A percentile compares a stretch with the other conserved stretches of the same genome.
These are phyloP conservation scores for Andrena flavipes DNA, from an alignment of 2,888 invertebrate genomes.

Conservation along the genomic window DNA sequence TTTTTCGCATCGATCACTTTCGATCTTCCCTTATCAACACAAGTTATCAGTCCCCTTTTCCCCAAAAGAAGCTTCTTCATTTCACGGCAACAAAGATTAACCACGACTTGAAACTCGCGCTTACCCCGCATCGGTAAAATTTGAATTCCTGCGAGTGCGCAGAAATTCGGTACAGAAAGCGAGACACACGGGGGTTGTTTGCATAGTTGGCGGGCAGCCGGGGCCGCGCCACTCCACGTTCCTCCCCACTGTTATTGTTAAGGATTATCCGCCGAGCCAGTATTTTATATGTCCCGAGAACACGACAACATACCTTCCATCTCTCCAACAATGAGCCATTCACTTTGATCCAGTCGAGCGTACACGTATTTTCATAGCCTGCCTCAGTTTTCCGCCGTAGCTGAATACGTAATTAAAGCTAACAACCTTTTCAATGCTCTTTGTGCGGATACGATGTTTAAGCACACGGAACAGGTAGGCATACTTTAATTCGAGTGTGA, in stretches of 20 bases:
- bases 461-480: background rate
- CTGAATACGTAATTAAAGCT: constrained; percentile 5
- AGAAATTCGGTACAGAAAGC: constrained; percentile 34
- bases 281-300: constrained; percentile 69
- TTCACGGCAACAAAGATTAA: too few species aligned
- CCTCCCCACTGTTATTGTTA: constrained; percentile 78
- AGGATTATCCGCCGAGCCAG: constrained; percentile 78
- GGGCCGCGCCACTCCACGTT: constrained; percentile 53
- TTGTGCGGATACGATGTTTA: background rate
- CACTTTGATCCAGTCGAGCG: constrained; percentile 78
- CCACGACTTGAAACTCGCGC: too few species aligned
- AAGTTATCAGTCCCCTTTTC: too few species aligned
- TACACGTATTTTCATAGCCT: background rate
- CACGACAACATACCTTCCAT: constrained; percentile 74
- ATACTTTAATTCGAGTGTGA: background rate
- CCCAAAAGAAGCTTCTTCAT: too few species aligned
- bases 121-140: too few species aligned
- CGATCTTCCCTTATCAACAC: too few species aligned
- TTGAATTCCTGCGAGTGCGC: too few species aligned
- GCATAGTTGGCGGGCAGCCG: constrained; percentile 75
- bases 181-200: constrained; percentile 66
- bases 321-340: constrained; percentile 79
- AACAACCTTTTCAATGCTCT: background rate
- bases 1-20: too few species aligned
- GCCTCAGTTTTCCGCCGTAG: background rate